Percentiles rank a stretch among this genome's conserved stretches.
Conservation (phyloP, 2,888 invertebrate genomes). For the Drosophila parthenogenetica region DNA sequence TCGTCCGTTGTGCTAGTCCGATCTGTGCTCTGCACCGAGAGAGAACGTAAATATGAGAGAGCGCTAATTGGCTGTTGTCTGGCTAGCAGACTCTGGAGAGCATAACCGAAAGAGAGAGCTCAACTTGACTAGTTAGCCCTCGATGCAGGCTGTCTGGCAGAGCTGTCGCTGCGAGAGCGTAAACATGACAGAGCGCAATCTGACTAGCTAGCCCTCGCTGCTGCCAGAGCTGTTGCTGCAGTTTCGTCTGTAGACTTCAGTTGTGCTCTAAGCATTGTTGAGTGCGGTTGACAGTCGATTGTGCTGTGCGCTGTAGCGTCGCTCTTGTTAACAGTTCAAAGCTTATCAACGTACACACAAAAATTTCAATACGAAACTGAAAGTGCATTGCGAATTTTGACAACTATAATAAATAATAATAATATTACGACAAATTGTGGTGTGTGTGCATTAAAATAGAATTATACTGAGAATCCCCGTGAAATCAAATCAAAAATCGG, state of each 20-base stretch:
- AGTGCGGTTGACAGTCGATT: conserved; percentile 53
- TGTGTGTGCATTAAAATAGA: neutral
- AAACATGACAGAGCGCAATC: conserved; percentile 7
- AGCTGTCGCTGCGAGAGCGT: too few relatives aligned
- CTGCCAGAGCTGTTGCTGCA: conserved; percentile 39
- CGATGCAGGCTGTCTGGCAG: too few relatives aligned
- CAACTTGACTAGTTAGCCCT: too few relatives aligned
- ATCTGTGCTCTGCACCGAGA: conserved; percentile 43
- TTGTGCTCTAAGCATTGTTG: conserved; percentile 41
- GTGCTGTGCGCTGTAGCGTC: conserved; percentile 7
- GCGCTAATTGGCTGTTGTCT: conserved; percentile 24
- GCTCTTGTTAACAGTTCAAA: conserved; percentile 14
- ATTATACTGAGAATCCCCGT: conserved; percentile 5
- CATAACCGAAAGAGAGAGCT: too few relatives aligned
- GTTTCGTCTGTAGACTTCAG: conserved; percentile 45
- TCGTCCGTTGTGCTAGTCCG: conserved; percentile 34
- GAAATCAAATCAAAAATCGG: conserved; percentile 30
- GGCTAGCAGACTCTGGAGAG: neutral
- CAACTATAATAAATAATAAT: conserved; percentile 5
- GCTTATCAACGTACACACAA: conserved; percentile 28
- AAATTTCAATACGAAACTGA: conserved; percentile 47
- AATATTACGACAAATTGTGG: neutral
- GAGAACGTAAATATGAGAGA: conserved; percentile 10
- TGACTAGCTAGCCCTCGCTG: conserved; percentile 65
- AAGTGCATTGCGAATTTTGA: conserved; percentile 44